These are phyloP conservation scores for Trichopoda pennipes DNA, from an alignment of 2,888 invertebrate species.

Conservation along the genomic window DNA sequence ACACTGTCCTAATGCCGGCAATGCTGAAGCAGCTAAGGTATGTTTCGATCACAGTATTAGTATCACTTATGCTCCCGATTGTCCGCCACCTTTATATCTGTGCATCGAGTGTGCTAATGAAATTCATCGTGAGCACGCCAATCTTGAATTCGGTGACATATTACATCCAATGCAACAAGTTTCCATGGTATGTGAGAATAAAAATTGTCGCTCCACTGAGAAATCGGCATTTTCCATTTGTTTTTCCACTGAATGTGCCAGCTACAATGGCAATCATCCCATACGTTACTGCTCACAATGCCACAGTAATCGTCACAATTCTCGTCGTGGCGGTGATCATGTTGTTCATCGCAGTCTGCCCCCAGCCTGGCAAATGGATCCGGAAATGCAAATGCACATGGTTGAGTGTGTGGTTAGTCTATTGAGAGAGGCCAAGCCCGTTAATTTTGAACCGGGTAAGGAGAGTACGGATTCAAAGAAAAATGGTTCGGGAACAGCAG, in stretches of 20 bases:
- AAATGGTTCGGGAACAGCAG: conserved; percentile 78
- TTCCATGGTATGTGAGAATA: conserved; percentile 97
- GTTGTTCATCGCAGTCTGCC: conserved; percentile 93
- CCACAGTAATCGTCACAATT: conserved; percentile 93
- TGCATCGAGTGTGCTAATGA: conserved; percentile 98
- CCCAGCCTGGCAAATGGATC: conserved; percentile 93
- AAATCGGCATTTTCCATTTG: conserved; percentile 97
- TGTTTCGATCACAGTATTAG: conserved; percentile 96
- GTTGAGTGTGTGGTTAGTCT: conserved; percentile 96
- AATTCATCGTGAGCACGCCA: conserved; percentile 92
- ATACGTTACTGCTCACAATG: conserved; percentile 96
- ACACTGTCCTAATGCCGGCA: conserved; percentile 93
- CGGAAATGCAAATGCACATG: conserved; percentile 95
- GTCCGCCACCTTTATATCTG: conserved; percentile 96
- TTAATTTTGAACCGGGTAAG: conserved; percentile 85
- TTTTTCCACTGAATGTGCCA: conserved; percentile 97
- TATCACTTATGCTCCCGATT: conserved; percentile 91
- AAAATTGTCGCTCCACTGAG: conserved; percentile 96
- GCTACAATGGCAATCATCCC: conserved; percentile 97
- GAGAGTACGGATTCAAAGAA: conserved; percentile 80
- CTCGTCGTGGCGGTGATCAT: conserved; percentile 92
- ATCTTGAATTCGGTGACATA: conserved; percentile 92
- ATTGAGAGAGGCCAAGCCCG: conserved; percentile 94
- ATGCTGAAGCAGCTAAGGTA: conserved; percentile 94
- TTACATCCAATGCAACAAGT: conserved; percentile 96